A percentile compares a stretch with the other conserved stretches of the same genome.
Conservation (phyloP, 2,797 vertebrate genomes). For the Gymnopithys bicolor region DNA sequence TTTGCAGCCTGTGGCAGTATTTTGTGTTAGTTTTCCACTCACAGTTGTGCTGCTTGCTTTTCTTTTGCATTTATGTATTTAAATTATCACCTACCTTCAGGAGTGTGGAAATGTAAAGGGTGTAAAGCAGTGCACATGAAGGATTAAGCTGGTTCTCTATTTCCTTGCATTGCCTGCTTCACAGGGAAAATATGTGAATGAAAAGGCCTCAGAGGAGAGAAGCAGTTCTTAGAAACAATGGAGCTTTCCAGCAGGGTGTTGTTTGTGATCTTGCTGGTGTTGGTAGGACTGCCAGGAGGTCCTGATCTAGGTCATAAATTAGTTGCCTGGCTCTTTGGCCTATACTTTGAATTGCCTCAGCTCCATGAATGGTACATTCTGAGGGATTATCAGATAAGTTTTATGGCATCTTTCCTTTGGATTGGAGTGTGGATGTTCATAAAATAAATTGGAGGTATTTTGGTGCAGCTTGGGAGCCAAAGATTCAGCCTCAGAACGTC, state of each 20-base stretch:
- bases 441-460: background rate
- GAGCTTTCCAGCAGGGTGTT: background rate
- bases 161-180: background rate
- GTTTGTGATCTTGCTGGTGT: background rate
- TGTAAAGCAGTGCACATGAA: background rate
- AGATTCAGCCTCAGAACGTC: background rate
- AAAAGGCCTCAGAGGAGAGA: background rate
- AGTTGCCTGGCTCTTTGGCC: background rate
- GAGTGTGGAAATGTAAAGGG: background rate
- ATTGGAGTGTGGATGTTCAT: fast-evolving
- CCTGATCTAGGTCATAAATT: background rate
- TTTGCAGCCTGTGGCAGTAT: background rate
- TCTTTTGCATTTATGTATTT: background rate
- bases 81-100: background rate
- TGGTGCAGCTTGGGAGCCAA: background rate
- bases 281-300: background rate
- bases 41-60: background rate
- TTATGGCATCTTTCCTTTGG: background rate
- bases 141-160: background rate
- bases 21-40: background rate
- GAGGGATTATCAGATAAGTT: background rate
- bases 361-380: fast-evolving
- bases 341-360: background rate
- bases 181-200: background rate
- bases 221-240: background rate